Percentiles rank a stretch among this genome's conserved stretches.
Evolutionary conservation across 2,888 invertebrate genomes (phyloP).

Genomic region (Agriotes lineatus): DNA sequence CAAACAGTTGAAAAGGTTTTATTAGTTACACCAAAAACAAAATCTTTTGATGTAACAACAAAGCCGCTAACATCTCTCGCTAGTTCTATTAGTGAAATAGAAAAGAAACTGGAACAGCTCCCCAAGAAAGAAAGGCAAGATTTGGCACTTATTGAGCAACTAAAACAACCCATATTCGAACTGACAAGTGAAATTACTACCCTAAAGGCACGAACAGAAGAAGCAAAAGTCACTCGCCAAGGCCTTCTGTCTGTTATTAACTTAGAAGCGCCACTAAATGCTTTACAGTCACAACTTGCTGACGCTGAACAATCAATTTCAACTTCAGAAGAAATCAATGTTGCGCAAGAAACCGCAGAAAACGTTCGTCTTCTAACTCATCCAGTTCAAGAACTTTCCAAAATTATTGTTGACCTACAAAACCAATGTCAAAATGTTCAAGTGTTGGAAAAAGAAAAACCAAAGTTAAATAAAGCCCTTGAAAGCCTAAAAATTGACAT

Average conservation of each 20-base stretch:
- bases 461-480: neutral
- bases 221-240: neutral
- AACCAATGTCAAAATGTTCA: slow-evolving; percentile 9
- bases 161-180: neutral
- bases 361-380: neutral
- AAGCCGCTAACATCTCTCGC: slow-evolving; percentile 18
- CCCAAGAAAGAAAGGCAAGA: neutral
- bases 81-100: slow-evolving; percentile 1
- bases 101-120: neutral
- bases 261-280: slow-evolving; percentile 8
- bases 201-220: neutral
- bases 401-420: slow-evolving; percentile 31
- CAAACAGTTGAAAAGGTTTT: neutral
- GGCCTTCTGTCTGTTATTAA: neutral
- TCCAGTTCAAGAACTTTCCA: slow-evolving; percentile 39
- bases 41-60: slow-evolving; percentile 11
- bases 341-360: slow-evolving; percentile 23
- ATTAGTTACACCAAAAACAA: neutral
- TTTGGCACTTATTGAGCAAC: neutral
- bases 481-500: neutral
- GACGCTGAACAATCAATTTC: neutral
- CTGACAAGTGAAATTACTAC: neutral
- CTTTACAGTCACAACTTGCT: neutral
- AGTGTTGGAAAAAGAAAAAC: slow-evolving; percentile 12
- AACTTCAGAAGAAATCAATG: neutral